Base-by-base conservation (phyloP, 2,113 vertebrate species). In the Hemibagrus wyckioides region DNA sequence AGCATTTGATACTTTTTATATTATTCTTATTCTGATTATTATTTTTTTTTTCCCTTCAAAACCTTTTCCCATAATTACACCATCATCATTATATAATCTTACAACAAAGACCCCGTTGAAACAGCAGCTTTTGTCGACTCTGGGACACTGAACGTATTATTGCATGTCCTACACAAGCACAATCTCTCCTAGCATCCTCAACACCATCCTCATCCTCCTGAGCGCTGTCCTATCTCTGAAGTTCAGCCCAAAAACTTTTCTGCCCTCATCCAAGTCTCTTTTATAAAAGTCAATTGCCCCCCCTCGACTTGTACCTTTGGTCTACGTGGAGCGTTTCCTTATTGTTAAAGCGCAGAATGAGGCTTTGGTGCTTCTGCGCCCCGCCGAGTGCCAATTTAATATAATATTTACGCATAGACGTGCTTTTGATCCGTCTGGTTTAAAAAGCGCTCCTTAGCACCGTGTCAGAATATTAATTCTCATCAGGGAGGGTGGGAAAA, bases 31-130 rank as follows among this genome's bases (percentile, higher is more conserved):
- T 59, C 10, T 59, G 3, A 96, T 97, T 98, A 97, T 85, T 54
- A 30, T 50, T 97, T 97, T 97, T 93, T 90, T 97, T 92, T 91
- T 97, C 96, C 96, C 97, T 97, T 98, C 97, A 93, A 90, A 95
- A 96, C 96, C 95, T 94, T 96, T 94, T 92, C n/a, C 75, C 97
- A 97, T 97, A 98, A 99, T 98, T 98, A 98, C 97, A 96, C 95
- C 97, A 96, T 97, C 96, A 97, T 98, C 97, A 99, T 99, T 98
- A 98, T 98, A 99, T 99, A 99, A 99, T 98, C 98, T 96, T 94
- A 94, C 95, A 98, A 99, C 98, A 99, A 99, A 98, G 98, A 96
- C 94, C 95, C 96, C 94, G 97, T 99, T 98, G 96, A 97, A 96
- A 96, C 95, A 95, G 95, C 94, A 95, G 96, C 96, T 99, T 98